Percentiles rank a stretch among this genome's conserved stretches.
Evolutionary conservation across 2,797 vertebrate genomes (phyloP).

Genomic region (Craterocephalus amniculus): DNA sequence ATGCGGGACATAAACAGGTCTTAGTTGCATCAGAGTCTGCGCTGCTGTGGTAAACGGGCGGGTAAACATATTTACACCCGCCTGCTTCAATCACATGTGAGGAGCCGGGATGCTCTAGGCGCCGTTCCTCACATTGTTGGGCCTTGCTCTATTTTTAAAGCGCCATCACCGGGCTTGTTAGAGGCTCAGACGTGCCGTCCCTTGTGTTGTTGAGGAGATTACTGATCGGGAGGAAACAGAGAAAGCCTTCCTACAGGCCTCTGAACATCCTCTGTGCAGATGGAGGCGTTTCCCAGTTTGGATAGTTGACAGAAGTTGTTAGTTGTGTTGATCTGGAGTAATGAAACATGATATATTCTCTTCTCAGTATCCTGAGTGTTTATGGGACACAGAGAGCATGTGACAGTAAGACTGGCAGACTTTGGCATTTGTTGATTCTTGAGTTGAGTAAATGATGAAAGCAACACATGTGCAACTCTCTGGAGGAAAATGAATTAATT

Average conservation of each 20-base stretch:
- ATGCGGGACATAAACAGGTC: constrained; percentile 40
- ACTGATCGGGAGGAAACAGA: constrained; percentile 40
- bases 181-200: constrained; percentile 56
- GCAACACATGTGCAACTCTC: too few species aligned
- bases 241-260: background rate
- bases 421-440: background rate
- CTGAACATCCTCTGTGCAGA: background rate
- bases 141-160: constrained; percentile 68
- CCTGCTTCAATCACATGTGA: constrained; percentile 19
- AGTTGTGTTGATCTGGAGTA: constrained; percentile 7
- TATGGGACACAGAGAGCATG: constrained; percentile 16
- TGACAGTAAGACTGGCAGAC: constrained; percentile 1
- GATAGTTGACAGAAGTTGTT: background rate
- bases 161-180: constrained; percentile 61
- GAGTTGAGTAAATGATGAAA: background rate
- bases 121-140: constrained; percentile 70
- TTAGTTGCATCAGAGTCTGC: constrained; percentile 25
- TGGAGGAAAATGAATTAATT: too few species aligned
- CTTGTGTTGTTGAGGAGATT: constrained; percentile 71
- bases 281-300: background rate
- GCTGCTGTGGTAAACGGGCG: constrained; percentile 14
- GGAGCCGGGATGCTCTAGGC: constrained; percentile 47
- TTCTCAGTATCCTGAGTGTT: constrained; percentile 10
- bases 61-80: constrained; percentile 42
- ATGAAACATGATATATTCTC: constrained; percentile 24